Evolutionary conservation across 2,113 vertebrate species (phyloP), one percentile per base, ranked within the genome.

Genomic region (Copsychus sechellarum): DNA sequence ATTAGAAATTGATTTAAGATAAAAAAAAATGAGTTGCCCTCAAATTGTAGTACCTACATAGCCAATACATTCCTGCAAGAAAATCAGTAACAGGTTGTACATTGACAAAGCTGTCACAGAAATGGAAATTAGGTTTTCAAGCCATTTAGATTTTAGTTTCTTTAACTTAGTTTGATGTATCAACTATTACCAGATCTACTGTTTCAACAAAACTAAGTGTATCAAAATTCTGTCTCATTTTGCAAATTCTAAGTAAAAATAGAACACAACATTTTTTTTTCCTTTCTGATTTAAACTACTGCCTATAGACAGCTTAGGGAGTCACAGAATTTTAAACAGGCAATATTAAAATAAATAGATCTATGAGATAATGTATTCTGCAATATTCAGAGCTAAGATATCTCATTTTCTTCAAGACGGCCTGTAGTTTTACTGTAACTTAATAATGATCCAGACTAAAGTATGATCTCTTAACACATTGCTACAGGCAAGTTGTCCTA

Each of bases 1-100:
- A 92, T 92, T 95, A 86, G 73, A 74, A 96, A 95, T 93, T 79
- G 89, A 96, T 95, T 92, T 84, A 95, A 89, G 48, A 89, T 81
- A 45, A 87, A 92, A 87, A 48, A 87, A 91, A 92, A 84, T 64
- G 0, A 91, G 40, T 82, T 83, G 40, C 17, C 78, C 72, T 87
- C 76, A 79, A 81, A 71, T 42, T 72, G 69, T 89, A 84, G 47
- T 36, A 38, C 61, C 69, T 79, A 29, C n/a, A 40, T 20, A 65
- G 53, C 36, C 53, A 76, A 61, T 61, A 69, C 20, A 72, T 61
- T 84, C 40, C 56, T 81, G 34, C 31, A 84, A 79, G 56, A 91
- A 94, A 87, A 79, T 73, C 53, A 72, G 56, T 71, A 91, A 62
- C 45, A 48, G 74, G 62, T 38, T 94, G 62, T 60, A 65, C 70